A percentile compares a stretch with the other conserved stretches of the same genome.
Conservation (phyloP, 2,888 invertebrate genomes). For the Morpho achilles region DNA sequence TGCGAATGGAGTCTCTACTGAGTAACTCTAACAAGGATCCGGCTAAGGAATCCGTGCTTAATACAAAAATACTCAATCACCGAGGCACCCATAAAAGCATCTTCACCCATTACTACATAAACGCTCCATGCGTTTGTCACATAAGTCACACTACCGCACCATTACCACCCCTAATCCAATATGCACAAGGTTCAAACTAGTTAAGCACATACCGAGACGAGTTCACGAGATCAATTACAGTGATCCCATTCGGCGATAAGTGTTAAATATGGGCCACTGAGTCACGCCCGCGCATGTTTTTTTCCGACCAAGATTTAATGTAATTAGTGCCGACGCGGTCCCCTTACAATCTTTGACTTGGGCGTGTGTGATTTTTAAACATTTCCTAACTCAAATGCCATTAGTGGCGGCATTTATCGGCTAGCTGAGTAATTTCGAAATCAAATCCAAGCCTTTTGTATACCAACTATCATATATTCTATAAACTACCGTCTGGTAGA, state of each 20-base stretch:
- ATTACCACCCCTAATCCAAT: not conserved
- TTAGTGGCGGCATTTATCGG: too few relatives aligned
- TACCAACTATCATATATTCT: too few relatives aligned
- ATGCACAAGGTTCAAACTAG: slow-evolving; percentile 5
- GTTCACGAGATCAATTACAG: slow-evolving; percentile 30
- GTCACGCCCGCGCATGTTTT: slow-evolving; percentile 22
- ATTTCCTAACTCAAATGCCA: not conserved
- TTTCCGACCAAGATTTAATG: slow-evolving; percentile 23
- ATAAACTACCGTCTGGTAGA: too few relatives aligned
- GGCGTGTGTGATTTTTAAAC: slow-evolving; percentile 9
- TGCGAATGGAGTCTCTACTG: too few relatives aligned
- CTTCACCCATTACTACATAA: slow-evolving; percentile 15
- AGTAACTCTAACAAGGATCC: too few relatives aligned
- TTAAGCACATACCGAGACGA: slow-evolving; percentile 5
- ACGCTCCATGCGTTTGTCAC: slow-evolving; percentile 15
- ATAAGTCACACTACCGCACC: not conserved
- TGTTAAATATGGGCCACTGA: slow-evolving; percentile 30
- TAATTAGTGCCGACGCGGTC: slow-evolving; percentile 22
- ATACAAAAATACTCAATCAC: slow-evolving; percentile 5
- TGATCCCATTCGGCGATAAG: slow-evolving; percentile 31
- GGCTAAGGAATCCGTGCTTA: too few relatives aligned
- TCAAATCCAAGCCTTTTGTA: too few relatives aligned
- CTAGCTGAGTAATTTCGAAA: too few relatives aligned
- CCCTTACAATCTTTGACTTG: slow-evolving; percentile 17
- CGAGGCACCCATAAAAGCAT: slow-evolving; percentile 13